Percentiles rank a stretch among this genome's conserved stretches.
These are phyloP conservation scores for Coturnix japonica DNA, from an alignment of 2,113 vertebrate genomes.

Conservation along the genomic window DNA sequence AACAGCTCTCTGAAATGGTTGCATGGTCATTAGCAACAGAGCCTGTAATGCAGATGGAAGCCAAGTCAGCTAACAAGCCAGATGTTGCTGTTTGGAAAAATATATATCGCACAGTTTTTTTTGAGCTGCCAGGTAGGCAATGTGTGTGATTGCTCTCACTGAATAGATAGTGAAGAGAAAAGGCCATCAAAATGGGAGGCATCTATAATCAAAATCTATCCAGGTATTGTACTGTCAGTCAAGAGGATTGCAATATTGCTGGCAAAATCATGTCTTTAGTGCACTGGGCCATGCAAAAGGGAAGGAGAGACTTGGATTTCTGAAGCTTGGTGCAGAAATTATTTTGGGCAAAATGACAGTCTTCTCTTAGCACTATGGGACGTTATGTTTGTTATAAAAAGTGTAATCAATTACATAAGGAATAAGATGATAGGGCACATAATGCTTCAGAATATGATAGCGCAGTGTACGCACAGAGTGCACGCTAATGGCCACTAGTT, in stretches of 20 bases:
- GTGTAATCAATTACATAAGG: neutral
- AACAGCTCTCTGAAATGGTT: neutral
- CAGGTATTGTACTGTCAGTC: neutral
- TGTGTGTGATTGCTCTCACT: neutral
- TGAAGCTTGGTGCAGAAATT: neutral
- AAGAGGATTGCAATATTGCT: neutral
- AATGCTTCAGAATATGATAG: neutral
- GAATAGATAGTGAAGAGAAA: neutral
- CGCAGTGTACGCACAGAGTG: accelerated
- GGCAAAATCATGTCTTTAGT: neutral
- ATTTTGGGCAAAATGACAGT: neutral
- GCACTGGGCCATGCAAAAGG: neutral
- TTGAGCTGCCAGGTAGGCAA: constrained; percentile 39
- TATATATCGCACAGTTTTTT: neutral
- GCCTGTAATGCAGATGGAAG: neutral
- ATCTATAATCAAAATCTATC: neutral
- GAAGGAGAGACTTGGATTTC: neutral
- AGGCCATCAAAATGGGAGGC: neutral
- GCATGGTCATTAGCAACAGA: constrained; percentile 9
- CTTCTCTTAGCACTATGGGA: neutral
- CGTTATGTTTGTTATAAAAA: neutral
- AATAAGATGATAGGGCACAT: neutral
- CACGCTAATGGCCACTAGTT: neutral
- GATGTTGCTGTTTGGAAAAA: constrained; percentile 22
- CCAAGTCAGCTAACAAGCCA: constrained; percentile 59